A percentile compares a stretch with the other conserved stretches of the same genome.
These are phyloP conservation scores for Clusia tigrina DNA, from an alignment of 2,888 invertebrate species.

Conservation along the genomic window DNA sequence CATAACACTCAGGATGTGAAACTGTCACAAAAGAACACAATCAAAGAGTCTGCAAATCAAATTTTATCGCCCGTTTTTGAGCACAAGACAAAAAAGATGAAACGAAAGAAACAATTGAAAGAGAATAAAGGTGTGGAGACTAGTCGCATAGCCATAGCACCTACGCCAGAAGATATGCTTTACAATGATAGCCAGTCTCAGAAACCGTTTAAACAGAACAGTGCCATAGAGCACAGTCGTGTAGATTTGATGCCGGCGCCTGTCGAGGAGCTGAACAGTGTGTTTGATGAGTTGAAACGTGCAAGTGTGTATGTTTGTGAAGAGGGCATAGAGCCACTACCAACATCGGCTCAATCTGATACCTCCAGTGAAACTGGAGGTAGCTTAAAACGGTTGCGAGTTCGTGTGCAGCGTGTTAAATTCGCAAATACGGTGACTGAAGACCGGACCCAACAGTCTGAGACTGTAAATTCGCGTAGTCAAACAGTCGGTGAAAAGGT, in stretches of 20 bases:
- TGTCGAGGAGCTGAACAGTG: constrained; percentile 30
- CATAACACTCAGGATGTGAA: no score
- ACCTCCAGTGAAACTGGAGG: not conserved
- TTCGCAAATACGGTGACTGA: not conserved
- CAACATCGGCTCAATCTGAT: not conserved
- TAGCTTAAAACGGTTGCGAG: constrained; percentile 19
- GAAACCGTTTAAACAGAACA: no score
- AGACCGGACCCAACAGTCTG: no score
- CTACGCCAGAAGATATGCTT: not conserved
- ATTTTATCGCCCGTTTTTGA: no score
- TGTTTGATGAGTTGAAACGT: constrained; percentile 30
- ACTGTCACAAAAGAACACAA: no score
- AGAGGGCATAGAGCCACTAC: not conserved
- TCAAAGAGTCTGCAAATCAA: no score
- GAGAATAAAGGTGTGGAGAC: no score
- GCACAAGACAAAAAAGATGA: no score
- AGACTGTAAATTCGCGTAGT: no score
- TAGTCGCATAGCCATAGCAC: not conserved
- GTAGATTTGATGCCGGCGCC: constrained; percentile 14
- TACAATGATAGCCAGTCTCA: not conserved
- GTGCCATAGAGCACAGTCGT: not conserved
- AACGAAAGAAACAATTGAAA: no score
- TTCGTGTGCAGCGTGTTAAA: constrained; percentile 33
- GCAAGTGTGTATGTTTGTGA: not conserved
- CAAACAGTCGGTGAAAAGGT: no score